Conservation (phyloP, 2,797 vertebrate genomes). For the Cyprinella venusta region DNA sequence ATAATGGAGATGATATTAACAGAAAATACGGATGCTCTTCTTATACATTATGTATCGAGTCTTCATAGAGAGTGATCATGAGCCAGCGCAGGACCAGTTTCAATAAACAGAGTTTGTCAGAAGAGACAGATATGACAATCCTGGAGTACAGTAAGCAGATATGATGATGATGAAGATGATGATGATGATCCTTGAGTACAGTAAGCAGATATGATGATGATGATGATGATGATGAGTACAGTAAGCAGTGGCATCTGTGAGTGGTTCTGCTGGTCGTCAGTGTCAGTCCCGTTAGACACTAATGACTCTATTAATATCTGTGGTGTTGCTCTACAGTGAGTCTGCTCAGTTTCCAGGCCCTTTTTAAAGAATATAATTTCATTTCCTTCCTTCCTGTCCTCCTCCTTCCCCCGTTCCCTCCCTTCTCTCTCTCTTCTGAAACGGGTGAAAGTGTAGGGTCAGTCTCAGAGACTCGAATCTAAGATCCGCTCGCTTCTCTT, state of each 20-base stretch:
- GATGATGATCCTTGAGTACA: no score
- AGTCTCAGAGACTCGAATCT: not conserved
- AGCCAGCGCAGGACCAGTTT: not conserved
- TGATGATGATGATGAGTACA: no score
- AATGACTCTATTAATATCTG: slow-evolving; percentile 76
- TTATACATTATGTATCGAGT: not conserved
- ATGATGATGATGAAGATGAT: no score
- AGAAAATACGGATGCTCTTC: not conserved
- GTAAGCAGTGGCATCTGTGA: not conserved
- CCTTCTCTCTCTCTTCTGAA: not conserved
- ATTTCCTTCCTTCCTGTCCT: slow-evolving; percentile 37
- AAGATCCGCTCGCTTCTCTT: not conserved
- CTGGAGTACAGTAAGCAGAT: no score
- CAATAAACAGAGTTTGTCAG: no score
- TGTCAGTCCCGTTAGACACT: slow-evolving; percentile 61
- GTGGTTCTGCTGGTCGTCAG: not conserved
- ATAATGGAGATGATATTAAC: not conserved
- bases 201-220: no score
- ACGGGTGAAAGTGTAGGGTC: slow-evolving; percentile 14
- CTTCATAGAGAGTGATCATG: not conserved
- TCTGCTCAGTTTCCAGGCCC: slow-evolving; percentile 24
- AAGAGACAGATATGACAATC: no score
- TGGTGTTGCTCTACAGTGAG: slow-evolving; percentile 68
- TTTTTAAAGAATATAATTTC: slow-evolving; percentile 19
- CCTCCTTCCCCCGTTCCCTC: slow-evolving; percentile 42